These are phyloP conservation scores for Nephrotoma flavescens DNA, from an alignment of 2,888 invertebrate species.

Conservation along the genomic window DNA sequence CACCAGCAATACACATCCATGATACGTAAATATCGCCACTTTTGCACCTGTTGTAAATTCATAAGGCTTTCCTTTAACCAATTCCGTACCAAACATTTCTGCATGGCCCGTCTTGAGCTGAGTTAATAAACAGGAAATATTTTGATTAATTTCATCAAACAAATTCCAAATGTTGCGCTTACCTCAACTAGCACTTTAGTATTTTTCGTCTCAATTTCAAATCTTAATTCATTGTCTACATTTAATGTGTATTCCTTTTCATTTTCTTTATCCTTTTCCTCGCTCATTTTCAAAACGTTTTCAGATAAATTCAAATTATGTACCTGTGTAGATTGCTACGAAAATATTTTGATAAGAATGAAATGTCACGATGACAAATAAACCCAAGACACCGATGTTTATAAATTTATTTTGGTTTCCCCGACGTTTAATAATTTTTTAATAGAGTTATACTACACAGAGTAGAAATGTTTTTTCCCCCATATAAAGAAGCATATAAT, in stretches of 20 bases:
- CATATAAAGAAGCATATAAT: no score
- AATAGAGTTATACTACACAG: no score
- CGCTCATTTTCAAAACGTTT: constrained; percentile 7
- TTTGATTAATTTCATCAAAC: neutral
- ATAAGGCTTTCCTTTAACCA: constrained; percentile 85
- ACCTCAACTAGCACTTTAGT: constrained; percentile 70
- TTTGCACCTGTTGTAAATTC: constrained; percentile 82
- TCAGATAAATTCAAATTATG: neutral
- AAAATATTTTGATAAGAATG: neutral
- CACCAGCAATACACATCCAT: constrained; percentile 78
- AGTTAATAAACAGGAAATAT: constrained; percentile 13
- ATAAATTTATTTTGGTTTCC: neutral
- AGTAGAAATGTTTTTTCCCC: no score
- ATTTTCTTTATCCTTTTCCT: constrained; percentile 13
- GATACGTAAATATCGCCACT: constrained; percentile 92
- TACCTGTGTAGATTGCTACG: neutral
- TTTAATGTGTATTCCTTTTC: constrained; percentile 64
- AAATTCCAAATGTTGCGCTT: constrained; percentile 14
- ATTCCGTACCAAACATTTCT: constrained; percentile 92
- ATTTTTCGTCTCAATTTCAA: constrained; percentile 81
- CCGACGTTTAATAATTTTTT: no score
- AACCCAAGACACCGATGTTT: neutral
- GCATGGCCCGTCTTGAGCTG: constrained; percentile 81
- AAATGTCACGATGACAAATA: neutral
- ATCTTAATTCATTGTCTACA: constrained; percentile 77